Evolutionary conservation across 2,888 invertebrate genomes (phyloP).

Genomic region (Epiblema foenella): DNA sequence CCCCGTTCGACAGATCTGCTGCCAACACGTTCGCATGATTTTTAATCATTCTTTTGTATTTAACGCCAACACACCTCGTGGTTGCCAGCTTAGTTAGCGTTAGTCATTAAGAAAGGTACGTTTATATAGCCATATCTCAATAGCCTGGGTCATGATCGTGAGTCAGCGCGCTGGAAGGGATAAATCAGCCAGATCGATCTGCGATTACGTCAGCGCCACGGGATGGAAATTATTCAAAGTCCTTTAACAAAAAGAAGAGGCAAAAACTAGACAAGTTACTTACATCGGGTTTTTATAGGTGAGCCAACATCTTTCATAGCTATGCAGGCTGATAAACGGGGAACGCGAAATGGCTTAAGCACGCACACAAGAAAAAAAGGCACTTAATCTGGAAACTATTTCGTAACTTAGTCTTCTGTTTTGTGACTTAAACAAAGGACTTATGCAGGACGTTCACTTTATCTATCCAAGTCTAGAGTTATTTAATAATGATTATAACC

Average conservation of each 20-base stretch:
- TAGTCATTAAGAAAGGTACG: constrained; percentile 25
- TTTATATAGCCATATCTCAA: constrained; percentile 21
- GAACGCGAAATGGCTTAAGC: neutral
- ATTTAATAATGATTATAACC: neutral
- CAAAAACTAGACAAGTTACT: constrained; percentile 28
- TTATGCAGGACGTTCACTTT: too few species aligned
- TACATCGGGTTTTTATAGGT: constrained; percentile 4
- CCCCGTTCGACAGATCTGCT: constrained; percentile 31
- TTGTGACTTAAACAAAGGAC: neutral
- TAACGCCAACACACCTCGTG: constrained; percentile 12
- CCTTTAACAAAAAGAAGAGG: constrained; percentile 17
- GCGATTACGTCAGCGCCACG: constrained; percentile 28
- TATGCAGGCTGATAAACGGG: constrained; percentile 1
- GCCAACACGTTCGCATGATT: constrained; percentile 30
- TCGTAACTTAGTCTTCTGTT: neutral
- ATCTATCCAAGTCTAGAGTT: neutral
- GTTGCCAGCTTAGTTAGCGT: neutral
- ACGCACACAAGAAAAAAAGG: neutral
- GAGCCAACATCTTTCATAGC: constrained; percentile 19
- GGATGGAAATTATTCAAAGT: constrained; percentile 26
- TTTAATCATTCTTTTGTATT: constrained; percentile 21
- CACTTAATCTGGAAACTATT: neutral
- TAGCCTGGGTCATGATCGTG: constrained; percentile 22
- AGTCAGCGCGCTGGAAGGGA: constrained; percentile 16
- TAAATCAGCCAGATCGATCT: constrained; percentile 30